Conservation (phyloP, 2,888 invertebrate genomes). For the Agrenia bidenticulata region DNA sequence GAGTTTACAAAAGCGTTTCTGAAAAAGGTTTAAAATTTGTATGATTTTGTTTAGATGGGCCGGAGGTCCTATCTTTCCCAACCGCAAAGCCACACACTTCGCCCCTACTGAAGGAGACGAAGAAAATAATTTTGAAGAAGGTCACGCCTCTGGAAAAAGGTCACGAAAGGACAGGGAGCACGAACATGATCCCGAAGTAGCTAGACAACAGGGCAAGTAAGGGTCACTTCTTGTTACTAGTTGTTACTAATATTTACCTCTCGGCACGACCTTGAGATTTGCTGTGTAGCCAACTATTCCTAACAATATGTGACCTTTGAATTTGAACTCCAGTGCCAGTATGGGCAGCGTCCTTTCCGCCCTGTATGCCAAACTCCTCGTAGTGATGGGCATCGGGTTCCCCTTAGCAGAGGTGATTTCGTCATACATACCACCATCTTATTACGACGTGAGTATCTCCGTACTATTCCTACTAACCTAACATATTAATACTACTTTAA, state of each 20-base stretch:
- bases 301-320: slow-evolving; percentile 10
- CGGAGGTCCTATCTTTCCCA: slow-evolving; percentile 33
- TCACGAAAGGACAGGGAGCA: slow-evolving; percentile 9
- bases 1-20: too few species aligned
- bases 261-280: too few species aligned
- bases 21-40: too few species aligned
- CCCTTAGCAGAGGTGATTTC: slow-evolving; percentile 96
- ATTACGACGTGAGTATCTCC: slow-evolving; percentile 72
- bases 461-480: neutral
- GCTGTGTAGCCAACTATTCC: too few species aligned
- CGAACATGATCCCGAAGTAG: slow-evolving; percentile 33
- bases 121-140: neutral
- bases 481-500: neutral
- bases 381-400: slow-evolving; percentile 67
- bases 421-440: slow-evolving; percentile 87
- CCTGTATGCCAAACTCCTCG: slow-evolving; percentile 74
- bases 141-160: neutral
- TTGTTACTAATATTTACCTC: too few species aligned
- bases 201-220: slow-evolving; percentile 42
- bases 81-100: slow-evolving; percentile 26
- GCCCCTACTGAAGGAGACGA: slow-evolving; percentile 23
- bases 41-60: too few species aligned
- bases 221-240: too few species aligned
- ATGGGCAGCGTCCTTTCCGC: slow-evolving; percentile 87
- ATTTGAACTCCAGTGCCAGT: slow-evolving; percentile 77